Base-by-base conservation (phyloP, 2,888 invertebrate species). In the Dolichomitus sp. region DNA sequence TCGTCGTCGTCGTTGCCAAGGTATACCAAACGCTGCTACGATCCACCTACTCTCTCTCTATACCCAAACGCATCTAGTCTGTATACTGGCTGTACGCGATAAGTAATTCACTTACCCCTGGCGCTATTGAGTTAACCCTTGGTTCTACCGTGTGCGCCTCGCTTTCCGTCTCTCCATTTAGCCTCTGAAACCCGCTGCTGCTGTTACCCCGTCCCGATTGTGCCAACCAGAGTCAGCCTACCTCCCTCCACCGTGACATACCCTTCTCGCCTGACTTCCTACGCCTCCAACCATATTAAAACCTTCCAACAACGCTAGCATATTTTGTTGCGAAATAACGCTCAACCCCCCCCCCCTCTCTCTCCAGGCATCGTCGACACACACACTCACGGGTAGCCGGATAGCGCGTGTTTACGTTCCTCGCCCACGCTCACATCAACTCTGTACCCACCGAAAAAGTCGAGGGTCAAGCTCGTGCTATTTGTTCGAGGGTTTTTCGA, bases 51-150 rank as follows among this genome's bases (percentile, higher is more conserved):
- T 57, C 88, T 89, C 89, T 90, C 69, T 57, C 88, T 90, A 89
- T 90, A 90, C 89, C 91, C 89, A 89, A 92, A 92, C 93, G 92
- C 91, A 92, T 92, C 90, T 89, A 91, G 92, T 88, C 90, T 91
- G 90, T 92, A 90, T 89, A 92, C 90, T 88, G 88, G 92, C 89
- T 92, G 90, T 92, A 91, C 91, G 93, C 91, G 93, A 93, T 93
- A 92, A 93, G 91, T 93, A 93, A 93, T 93, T 93, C 93, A 93
- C 92, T 93, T 93, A 93, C 48, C 83, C 61, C 42, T 50, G 65
- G 81, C 82, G 89, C 89, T 93, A 93, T 93, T 91, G 93, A 93
- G 93, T 93, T 93, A 93, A 93, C 93, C 93, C 93, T 93, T 93
- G 92, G 93, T 92, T 90, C 90, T 89, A 59, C 72, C 76, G 74